These are phyloP conservation scores for Aptenodytes forsteri DNA, from an alignment of 2,113 vertebrate genomes.

Conservation along the genomic window DNA sequence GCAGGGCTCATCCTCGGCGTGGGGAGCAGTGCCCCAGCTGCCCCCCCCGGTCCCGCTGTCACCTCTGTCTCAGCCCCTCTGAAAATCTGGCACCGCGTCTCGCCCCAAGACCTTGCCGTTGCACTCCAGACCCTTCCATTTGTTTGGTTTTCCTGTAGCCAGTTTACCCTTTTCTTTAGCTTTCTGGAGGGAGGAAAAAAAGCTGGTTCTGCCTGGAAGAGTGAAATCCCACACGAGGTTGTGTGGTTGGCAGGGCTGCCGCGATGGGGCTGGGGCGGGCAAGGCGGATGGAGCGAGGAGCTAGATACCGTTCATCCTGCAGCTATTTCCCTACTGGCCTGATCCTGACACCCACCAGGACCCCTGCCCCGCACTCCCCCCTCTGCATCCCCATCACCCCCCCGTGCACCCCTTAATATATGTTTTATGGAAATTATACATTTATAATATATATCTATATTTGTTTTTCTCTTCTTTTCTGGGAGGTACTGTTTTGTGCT, in stretches of 20 bases:
- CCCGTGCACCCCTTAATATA: constrained; percentile 81
- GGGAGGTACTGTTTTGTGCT: constrained; percentile 20
- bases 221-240: neutral
- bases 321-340: neutral
- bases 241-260: neutral
- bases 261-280: accelerated
- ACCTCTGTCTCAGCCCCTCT: neutral
- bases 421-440: constrained; percentile 76
- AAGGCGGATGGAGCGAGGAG: neutral
- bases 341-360: neutral
- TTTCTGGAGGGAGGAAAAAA: neutral
- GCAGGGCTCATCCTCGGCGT: neutral
- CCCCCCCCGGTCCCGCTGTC: neutral
- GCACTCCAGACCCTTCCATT: neutral
- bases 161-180: neutral
- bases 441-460: constrained; percentile 68
- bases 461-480: constrained; percentile 51
- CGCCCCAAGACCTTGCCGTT: neutral
- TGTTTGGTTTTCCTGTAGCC: neutral
- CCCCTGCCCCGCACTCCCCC: neutral
- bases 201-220: neutral
- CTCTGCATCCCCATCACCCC: neutral
- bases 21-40: neutral
- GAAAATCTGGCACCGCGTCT: neutral
- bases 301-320: neutral